A percentile compares a stretch with the other conserved stretches of the same genome.
phyloP scores from a whole-genome alignment of 2,797 vertebrate species.

The Pelodytes ibericus region DNA sequence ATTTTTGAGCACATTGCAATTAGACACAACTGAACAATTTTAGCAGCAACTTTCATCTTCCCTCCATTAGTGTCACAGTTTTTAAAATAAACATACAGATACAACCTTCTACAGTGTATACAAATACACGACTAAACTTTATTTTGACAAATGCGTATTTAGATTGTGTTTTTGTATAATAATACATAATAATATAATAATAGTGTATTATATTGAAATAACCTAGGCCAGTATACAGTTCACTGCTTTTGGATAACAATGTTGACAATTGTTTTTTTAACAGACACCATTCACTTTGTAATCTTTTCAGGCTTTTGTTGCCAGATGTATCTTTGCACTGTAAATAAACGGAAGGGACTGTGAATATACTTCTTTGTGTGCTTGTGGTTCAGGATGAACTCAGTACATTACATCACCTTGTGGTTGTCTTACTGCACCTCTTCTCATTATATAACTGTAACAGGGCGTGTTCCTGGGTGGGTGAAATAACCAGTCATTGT shows the following conservation, averaged over 20 bases:
- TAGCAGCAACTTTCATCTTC: no score
- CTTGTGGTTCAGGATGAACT: slow-evolving; percentile 1
- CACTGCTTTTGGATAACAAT: background rate
- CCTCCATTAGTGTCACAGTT: no score
- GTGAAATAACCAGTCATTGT: background rate
- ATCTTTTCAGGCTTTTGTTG: background rate
- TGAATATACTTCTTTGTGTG: background rate
- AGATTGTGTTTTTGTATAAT: no score
- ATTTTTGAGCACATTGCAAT: no score
- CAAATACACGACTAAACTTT: no score
- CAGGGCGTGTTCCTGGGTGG: background rate
- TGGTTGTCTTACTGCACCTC: slow-evolving; percentile 13
- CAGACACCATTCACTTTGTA: background rate
- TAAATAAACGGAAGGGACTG: background rate
- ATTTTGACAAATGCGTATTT: no score
- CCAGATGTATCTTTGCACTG: background rate
- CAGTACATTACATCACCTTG: slow-evolving; percentile 10
- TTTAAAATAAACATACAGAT: no score
- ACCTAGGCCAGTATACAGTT: background rate
- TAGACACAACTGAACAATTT: no score
- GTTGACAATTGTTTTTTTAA: background rate
- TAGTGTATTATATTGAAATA: background rate
- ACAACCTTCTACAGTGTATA: no score
- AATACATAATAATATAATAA: no score
- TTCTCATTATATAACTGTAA: slow-evolving; percentile 17